These are phyloP conservation scores for Pipistrellus pygmaeus DNA, from an alignment of 2,797 vertebrate species.

Conservation along the genomic window DNA sequence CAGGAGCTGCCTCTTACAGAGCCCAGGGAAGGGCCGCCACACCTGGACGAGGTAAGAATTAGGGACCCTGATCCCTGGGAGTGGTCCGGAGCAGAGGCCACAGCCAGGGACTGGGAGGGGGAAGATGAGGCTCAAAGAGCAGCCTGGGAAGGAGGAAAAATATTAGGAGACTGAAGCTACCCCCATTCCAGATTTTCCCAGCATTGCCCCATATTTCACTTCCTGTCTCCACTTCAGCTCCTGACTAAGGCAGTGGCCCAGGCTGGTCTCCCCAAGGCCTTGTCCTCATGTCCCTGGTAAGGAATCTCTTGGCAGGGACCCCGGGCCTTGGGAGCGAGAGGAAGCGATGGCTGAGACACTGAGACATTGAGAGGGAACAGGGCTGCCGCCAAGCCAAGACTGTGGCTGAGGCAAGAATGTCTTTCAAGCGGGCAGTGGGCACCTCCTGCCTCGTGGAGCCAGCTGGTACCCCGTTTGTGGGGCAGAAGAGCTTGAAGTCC, in stretches of 20 bases:
- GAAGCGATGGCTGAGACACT: slow-evolving; percentile 72
- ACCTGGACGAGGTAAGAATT: neutral
- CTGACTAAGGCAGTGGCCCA: slow-evolving; percentile 41
- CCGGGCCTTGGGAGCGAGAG: slow-evolving; percentile 39
- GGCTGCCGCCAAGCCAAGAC: slow-evolving; percentile 57
- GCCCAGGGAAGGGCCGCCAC: neutral
- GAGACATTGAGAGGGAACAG: slow-evolving; percentile 76
- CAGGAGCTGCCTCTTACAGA: neutral
- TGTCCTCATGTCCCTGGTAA: slow-evolving; percentile 50
- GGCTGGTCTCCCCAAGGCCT: slow-evolving; percentile 55
- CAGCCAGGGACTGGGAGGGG: neutral
- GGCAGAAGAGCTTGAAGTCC: neutral
- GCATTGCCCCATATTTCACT: slow-evolving; percentile 2
- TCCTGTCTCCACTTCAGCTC: slow-evolving; percentile 57
- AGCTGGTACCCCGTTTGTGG: slow-evolving; percentile 41
- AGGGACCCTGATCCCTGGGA: neutral
- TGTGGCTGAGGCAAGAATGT: slow-evolving; percentile 77
- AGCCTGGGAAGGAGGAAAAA: neutral
- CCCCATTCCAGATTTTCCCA: slow-evolving; percentile 14
- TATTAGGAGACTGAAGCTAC: neutral
- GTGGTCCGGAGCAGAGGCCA: neutral
- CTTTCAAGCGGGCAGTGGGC: slow-evolving; percentile 64
- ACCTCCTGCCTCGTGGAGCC: slow-evolving; percentile 61
- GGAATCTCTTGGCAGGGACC: slow-evolving; percentile 69
- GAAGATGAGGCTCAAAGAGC: neutral